Percentiles rank a stretch among this genome's conserved stretches.
Evolutionary conservation across 2,888 invertebrate genomes (phyloP).

Genomic region (Serrognathus titanus): DNA sequence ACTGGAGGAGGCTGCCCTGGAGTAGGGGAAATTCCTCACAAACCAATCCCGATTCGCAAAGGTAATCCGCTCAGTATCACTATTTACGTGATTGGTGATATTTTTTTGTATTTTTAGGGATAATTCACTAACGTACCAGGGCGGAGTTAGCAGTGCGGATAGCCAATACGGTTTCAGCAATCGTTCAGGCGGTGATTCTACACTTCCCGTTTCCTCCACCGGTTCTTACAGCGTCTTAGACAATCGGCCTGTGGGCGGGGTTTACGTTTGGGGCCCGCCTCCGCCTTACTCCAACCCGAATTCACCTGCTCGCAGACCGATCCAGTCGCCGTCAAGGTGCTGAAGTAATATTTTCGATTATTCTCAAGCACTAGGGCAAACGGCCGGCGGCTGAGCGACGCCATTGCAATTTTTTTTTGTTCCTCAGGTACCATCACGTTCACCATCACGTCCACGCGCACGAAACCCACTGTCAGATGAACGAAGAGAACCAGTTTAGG

Average conservation of each 20-base stretch:
- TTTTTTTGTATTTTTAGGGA: constrained; percentile 19
- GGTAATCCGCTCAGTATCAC: constrained; percentile 29
- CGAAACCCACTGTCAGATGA: constrained; percentile 48
- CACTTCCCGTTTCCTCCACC: constrained; percentile 43
- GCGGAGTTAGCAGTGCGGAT: constrained; percentile 69
- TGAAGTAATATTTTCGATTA: background rate
- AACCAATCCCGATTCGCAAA: constrained; percentile 35
- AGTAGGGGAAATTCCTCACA: constrained; percentile 55
- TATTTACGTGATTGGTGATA: no score
- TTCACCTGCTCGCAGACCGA: constrained; percentile 58
- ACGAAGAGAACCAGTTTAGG: constrained; percentile 41
- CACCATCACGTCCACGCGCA: constrained; percentile 47
- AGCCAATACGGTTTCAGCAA: constrained; percentile 78
- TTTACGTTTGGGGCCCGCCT: constrained; percentile 80
- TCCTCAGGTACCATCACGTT: constrained; percentile 38
- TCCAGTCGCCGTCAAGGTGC: constrained; percentile 45
- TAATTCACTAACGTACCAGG: constrained; percentile 58
- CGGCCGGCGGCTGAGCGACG: background rate
- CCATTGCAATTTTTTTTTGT: background rate
- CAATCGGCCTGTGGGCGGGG: constrained; percentile 53
- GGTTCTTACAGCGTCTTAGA: constrained; percentile 59
- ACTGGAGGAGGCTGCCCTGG: constrained; percentile 73
- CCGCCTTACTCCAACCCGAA: constrained; percentile 85
- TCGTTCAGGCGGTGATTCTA: constrained; percentile 42
- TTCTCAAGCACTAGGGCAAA: background rate